Evolutionary conservation across 2,113 vertebrate species (phyloP), one percentile per base, ranked within the genome.

Genomic region (Morone saxatilis): DNA sequence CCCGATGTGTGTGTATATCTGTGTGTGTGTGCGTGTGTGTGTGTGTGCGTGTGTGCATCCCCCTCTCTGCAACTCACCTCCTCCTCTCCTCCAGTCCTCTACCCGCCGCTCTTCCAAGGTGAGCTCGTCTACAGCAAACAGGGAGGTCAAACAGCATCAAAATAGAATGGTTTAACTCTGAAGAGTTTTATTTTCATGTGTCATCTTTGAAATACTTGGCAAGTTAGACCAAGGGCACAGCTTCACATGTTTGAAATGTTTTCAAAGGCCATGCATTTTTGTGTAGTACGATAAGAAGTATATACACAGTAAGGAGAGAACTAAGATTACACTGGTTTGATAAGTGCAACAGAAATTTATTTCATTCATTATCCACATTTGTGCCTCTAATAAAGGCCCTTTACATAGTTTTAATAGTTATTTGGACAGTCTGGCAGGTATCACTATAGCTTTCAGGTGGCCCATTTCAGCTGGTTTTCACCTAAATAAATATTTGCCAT

Each of bases 61-160:
- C 31, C 48, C 38, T 70, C 22, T 70, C 48, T 82, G 45, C 86
- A 41, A 86, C 90, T 84, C 47, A 70, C 95, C 91, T 89, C 92
- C 92, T 4, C 38, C 92, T 95, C 86, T 93, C 90, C 96, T 94
- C 92, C 96, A 98, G 97, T 96, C 95, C 88, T 94, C 96, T 86
- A 81, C 95, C 91, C 96, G 97, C 74, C 97, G 96, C 73, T 95
- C 95, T 93, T 95, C 95, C 95, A 97, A 98, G 97, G 97, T 97
- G 95, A 96, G 94, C 90, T 76, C 17, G 20, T 76, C 61, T 43
- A 50, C 71, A 71, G 71, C 72, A 81, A 84, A 82, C 63, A 47
- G 76, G 22, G 76, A 81, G 71, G 53, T 62, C n/a, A 53, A 60
- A 78, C 6, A 5, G 14, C 54, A 61, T 72, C 70, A 36, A 63